Evolutionary conservation across 1,140 invertebrate genomes (phyloP).

Genomic region (Drosophila sproati): DNA sequence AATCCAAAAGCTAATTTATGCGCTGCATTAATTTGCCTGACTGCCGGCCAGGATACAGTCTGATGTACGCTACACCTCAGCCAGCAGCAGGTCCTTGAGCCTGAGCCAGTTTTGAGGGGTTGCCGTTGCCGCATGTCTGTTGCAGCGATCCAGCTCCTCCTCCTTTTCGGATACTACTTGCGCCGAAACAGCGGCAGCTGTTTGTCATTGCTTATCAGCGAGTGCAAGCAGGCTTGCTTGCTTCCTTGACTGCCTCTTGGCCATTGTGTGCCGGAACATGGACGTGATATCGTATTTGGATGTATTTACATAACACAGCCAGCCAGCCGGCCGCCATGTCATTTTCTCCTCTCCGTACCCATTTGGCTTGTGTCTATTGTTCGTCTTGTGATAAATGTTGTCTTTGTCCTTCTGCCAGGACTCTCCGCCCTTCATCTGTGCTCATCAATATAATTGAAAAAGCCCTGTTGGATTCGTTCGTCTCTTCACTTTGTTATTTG

Average conservation of each 20-base stretch:
- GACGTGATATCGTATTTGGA: slow-evolving; percentile 24
- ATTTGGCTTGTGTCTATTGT: slow-evolving; percentile 35
- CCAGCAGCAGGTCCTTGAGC: background rate
- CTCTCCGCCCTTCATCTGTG: slow-evolving; percentile 27
- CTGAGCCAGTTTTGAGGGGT: background rate
- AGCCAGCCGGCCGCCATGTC: background rate
- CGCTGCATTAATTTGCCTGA: slow-evolving; percentile 46
- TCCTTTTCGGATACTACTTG: slow-evolving; percentile 7
- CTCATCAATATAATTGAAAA: slow-evolving; percentile 79
- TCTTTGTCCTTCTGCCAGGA: slow-evolving; percentile 34
- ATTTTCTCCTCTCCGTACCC: background rate
- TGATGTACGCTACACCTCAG: slow-evolving; percentile 4
- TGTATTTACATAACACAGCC: slow-evolving; percentile 49
- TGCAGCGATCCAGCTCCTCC: slow-evolving; percentile 4
- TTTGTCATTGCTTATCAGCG: slow-evolving; percentile 75
- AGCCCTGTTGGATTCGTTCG: slow-evolving; percentile 30
- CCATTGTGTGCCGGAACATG: slow-evolving; percentile 42
- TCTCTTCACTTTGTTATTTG: slow-evolving; percentile 46
- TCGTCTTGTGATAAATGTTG: slow-evolving; percentile 45
- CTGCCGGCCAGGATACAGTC: slow-evolving; percentile 10
- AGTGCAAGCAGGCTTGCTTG: slow-evolving; percentile 33
- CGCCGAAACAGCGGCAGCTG: slow-evolving; percentile 40
- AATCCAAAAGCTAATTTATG: slow-evolving; percentile 54
- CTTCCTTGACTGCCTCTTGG: slow-evolving; percentile 22
- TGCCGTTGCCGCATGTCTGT: slow-evolving; percentile 23